A percentile compares a stretch with the other conserved stretches of the same genome.
phyloP scores from a whole-genome alignment of 2,113 vertebrate species.

The Neotragus moschatus region DNA sequence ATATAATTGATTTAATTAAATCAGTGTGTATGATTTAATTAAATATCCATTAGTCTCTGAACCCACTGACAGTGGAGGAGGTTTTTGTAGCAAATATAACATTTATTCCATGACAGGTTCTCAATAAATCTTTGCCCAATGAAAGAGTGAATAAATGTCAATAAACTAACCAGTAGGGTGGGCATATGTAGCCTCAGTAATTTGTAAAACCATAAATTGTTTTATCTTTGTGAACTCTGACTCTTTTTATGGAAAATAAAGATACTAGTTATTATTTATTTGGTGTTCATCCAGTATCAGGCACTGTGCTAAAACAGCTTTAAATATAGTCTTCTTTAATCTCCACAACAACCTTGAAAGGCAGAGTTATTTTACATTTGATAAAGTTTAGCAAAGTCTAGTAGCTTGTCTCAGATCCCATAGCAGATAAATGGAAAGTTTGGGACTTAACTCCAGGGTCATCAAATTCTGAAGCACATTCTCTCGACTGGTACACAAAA shows the following conservation, averaged over 20 bases:
- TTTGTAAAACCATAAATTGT: slow-evolving; percentile 2
- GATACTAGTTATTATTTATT: slow-evolving; percentile 1
- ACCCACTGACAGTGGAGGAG: neutral
- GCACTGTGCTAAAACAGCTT: neutral
- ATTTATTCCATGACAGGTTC: neutral
- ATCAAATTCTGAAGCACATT: neutral
- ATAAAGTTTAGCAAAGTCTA: neutral
- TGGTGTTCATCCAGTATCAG: neutral
- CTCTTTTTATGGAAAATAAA: neutral
- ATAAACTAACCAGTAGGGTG: neutral
- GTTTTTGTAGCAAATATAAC: neutral
- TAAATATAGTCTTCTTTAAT: neutral
- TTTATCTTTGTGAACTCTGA: neutral
- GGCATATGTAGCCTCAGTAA: slow-evolving; percentile 10
- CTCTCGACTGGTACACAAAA: neutral
- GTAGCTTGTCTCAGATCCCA: neutral
- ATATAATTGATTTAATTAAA: neutral
- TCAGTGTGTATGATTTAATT: neutral
- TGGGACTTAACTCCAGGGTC: neutral
- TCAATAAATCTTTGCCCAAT: neutral
- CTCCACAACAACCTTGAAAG: neutral
- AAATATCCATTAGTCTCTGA: neutral
- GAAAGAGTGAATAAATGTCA: slow-evolving; percentile 14
- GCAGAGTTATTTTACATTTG: neutral
- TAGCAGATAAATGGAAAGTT: neutral